Evolutionary conservation across 2,888 invertebrate species (phyloP), one percentile per base, ranked within the genome.

Genomic region (Petrolisthes cinctipes): DNA sequence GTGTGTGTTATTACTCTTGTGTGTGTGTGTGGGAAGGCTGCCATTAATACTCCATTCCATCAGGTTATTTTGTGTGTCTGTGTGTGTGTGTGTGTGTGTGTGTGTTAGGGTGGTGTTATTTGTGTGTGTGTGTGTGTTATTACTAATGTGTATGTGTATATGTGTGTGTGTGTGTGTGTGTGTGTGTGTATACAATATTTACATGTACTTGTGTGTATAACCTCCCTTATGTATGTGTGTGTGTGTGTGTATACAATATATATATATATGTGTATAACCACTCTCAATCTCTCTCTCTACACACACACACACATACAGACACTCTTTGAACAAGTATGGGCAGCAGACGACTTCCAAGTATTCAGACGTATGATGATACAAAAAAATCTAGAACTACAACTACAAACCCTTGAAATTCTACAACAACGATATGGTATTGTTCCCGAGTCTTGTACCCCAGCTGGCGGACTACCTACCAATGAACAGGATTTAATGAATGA

Each of bases 351-450:
- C 93, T 96, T 96, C 92, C 95, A 96, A 91, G 96, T 97, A 93
- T 98, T 98, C 92, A 96, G 96, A 87, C 95, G 96, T 90, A 96
- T 98, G 95, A 98, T 98, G 98, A 96, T 96, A 7, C 97, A 97
- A 92, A 96, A 97, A 92, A 98, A 98, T 93, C 95, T 98, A 53
- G 97, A 98, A 92, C 94, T 98, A 66, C 98, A 98, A 92, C 93
- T 98, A 90, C 96, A 98, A 20, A n/a, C n/a, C 17, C 93, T 97
- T 91, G 97, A 97, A 93, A 93, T 97, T 91, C 96, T 97, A 85
- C 97, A 97, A 92, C 95, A 95, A 92, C 95, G 96, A 91, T 96
- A 95, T 91, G 92, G 96, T 20, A 93, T 94, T 82, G 95, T 95
- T 92, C 96, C 95, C 0, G 14, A 94, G 84, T 94, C 95, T n/a